Percentiles rank a stretch among this genome's conserved stretches.
Evolutionary conservation across 2,888 invertebrate genomes (phyloP).

Genomic region (Creontiades dilutus): DNA sequence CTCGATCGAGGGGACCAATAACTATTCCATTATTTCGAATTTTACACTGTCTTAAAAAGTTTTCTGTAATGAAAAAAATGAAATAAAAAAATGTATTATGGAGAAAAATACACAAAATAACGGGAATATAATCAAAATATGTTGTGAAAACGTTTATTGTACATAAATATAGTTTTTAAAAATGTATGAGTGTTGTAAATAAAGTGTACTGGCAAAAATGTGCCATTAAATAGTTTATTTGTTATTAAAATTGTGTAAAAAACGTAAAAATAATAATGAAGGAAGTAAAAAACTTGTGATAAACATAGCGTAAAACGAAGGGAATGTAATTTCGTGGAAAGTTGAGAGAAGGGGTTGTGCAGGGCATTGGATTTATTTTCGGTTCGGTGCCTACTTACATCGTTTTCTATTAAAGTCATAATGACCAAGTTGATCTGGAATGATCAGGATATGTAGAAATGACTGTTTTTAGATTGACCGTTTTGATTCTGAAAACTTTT

Average conservation of each 20-base stretch:
- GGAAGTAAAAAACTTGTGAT: not conserved
- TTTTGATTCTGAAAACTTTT: no score
- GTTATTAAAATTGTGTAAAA: not conserved
- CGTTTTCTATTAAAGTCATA: not conserved
- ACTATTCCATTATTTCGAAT: slow-evolving; percentile 16
- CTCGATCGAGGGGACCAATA: slow-evolving; percentile 35
- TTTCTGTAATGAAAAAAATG: not conserved
- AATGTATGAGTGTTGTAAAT: not conserved
- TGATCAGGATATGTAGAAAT: not conserved
- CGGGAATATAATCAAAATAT: slow-evolving; percentile 14
- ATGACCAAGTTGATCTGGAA: not conserved
- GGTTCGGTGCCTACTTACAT: not conserved
- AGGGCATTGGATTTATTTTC: not conserved
- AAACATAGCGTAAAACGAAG: not conserved
- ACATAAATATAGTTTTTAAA: not conserved
- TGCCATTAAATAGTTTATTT: slow-evolving; percentile 21
- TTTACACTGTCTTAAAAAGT: not conserved
- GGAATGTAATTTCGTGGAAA: not conserved
- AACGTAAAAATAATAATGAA: not conserved
- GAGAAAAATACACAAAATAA: not conserved
- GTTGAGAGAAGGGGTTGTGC: not conserved
- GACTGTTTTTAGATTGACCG: no score
- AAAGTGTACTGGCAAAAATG: slow-evolving; percentile 17
- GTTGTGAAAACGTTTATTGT: slow-evolving; percentile 29
- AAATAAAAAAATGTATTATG: no score